Evolutionary conservation across 2,888 invertebrate species (phyloP).

Genomic region (Pinctada fucata): DNA sequence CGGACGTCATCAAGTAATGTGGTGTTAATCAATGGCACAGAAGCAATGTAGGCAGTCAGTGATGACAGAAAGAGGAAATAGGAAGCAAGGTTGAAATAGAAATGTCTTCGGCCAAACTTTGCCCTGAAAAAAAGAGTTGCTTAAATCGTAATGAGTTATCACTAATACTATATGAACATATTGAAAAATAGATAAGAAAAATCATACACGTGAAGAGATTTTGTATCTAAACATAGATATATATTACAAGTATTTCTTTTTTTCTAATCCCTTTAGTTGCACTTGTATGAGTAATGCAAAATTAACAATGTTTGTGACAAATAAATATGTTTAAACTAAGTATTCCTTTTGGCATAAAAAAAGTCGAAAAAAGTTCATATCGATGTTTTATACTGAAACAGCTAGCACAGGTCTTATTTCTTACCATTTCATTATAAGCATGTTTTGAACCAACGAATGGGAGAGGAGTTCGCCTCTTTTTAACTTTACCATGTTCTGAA

Average conservation of each 20-base stretch:
- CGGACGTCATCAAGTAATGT: constrained; percentile 50
- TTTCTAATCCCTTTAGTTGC: no score
- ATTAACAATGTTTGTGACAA: no score
- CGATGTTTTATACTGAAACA: no score
- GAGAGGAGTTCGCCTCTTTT: constrained; percentile 52
- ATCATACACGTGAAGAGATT: background rate
- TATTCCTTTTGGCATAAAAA: no score
- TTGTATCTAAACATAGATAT: no score
- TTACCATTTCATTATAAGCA: constrained; percentile 56
- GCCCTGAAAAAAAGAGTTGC: constrained; percentile 41
- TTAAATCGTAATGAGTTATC: background rate
- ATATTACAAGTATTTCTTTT: no score
- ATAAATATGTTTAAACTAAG: no score
- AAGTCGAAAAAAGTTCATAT: no score
- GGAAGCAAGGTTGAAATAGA: constrained; percentile 48
- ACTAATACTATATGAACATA: no score
- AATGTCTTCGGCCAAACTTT: constrained; percentile 46
- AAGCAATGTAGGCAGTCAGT: constrained; percentile 43
- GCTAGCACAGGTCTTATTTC: no score
- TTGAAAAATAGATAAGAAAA: background rate
- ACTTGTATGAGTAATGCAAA: no score
- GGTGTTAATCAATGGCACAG: constrained; percentile 48
- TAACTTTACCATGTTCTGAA: constrained; percentile 53
- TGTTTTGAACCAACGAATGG: constrained; percentile 54
- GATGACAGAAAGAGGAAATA: constrained; percentile 44